Conservation (phyloP, 2,113 vertebrate species). For the Calonectris borealis region DNA sequence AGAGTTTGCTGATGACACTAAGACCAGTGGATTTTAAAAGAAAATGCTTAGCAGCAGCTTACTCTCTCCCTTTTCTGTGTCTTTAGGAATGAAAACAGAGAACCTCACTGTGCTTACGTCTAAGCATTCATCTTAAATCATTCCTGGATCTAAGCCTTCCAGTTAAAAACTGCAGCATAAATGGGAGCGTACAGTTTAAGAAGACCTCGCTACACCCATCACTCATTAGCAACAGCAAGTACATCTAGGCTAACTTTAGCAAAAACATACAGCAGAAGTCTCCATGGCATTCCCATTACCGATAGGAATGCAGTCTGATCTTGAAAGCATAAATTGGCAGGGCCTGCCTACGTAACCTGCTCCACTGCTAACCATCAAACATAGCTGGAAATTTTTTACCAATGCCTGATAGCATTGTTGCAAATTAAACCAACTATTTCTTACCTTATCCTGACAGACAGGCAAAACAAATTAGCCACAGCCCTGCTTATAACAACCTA, state of each 20-base stretch:
- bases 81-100: not conserved
- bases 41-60: not conserved
- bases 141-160: not conserved
- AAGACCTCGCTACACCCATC: not conserved
- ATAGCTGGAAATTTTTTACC: not conserved
- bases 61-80: not conserved
- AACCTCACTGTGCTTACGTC: not conserved
- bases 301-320: accelerated
- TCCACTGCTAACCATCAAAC: not conserved
- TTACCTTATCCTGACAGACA: not conserved
- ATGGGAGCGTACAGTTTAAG: accelerated
- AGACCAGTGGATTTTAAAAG: not conserved
- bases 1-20: not conserved
- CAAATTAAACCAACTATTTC: not conserved
- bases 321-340: not conserved
- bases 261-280: not conserved
- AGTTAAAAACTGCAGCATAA: not conserved
- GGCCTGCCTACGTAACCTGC: not conserved
- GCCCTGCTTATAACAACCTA: not conserved
- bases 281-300: not conserved
- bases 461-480: not conserved
- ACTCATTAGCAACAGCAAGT: not conserved
- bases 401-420: not conserved
- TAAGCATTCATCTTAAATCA: not conserved
- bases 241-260: not conserved